A percentile compares a stretch with the other conserved stretches of the same genome.
These are phyloP conservation scores for Pocillopora damicornis DNA, from an alignment of 64 coral and sea anemone species.

Conservation along the genomic window DNA sequence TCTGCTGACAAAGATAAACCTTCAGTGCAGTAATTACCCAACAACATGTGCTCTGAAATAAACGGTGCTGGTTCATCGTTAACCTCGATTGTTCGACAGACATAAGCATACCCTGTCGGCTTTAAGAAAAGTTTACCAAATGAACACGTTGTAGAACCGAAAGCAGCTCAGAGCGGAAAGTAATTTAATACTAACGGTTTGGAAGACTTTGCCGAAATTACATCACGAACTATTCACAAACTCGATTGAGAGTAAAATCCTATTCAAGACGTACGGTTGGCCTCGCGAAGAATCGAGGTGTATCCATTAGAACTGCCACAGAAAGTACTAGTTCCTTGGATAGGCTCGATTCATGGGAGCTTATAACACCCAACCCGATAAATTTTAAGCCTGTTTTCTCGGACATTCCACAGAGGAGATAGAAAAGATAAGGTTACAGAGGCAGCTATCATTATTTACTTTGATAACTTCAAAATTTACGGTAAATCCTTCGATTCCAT, in stretches of 20 bases:
- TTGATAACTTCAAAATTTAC: constrained; percentile 9
- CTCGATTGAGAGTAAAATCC: background rate
- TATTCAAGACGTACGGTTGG: background rate
- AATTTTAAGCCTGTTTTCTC: constrained; percentile 28
- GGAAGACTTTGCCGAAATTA: background rate
- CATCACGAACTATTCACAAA: background rate
- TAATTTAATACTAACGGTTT: constrained; percentile 10
- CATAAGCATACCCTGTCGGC: background rate
- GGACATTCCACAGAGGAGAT: constrained; percentile 39
- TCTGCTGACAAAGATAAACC: background rate
- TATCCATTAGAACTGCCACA: background rate
- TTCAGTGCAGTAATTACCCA: background rate
- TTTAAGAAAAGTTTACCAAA: background rate
- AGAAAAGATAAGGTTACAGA: constrained; percentile 29
- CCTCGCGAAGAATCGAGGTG: background rate
- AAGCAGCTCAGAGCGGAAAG: background rate
- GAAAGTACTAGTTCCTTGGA: background rate
- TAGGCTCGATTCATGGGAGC: background rate
- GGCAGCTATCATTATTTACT: background rate
- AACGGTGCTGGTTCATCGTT: background rate
- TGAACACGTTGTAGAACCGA: background rate
- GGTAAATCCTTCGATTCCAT: background rate
- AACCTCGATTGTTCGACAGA: constrained; percentile 1
- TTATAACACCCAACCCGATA: background rate
- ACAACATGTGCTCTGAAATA: constrained; percentile 8